Evolutionary conservation across 2,888 invertebrate genomes (phyloP).

Genomic region (Noctua janthina): DNA sequence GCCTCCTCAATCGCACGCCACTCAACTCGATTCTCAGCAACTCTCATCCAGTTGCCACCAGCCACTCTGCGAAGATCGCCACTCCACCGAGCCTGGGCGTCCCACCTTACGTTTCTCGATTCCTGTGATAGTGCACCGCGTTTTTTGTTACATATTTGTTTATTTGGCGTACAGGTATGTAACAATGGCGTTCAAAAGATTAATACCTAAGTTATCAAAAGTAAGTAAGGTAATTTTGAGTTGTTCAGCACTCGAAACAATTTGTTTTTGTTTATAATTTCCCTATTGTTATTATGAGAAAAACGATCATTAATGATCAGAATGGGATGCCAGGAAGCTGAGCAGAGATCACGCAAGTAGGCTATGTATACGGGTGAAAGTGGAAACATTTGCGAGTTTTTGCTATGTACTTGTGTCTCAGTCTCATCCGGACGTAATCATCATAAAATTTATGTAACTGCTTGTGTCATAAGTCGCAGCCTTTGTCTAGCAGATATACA

Average conservation of each 20-base stretch:
- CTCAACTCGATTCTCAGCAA: too few relatives aligned
- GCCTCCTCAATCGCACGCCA: too few relatives aligned
- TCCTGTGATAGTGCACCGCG: too few relatives aligned
- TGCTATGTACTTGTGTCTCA: constrained; percentile 18
- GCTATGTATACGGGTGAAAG: constrained; percentile 37
- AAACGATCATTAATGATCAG: constrained; percentile 16
- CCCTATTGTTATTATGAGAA: constrained; percentile 37
- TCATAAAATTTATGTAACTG: constrained; percentile 35
- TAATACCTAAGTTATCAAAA: not conserved
- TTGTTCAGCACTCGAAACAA: not conserved
- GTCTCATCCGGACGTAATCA: constrained; percentile 33
- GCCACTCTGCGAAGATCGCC: too few relatives aligned
- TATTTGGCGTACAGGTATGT: too few relatives aligned
- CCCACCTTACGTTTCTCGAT: too few relatives aligned
- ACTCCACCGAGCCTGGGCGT: too few relatives aligned
- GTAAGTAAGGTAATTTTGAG: not conserved
- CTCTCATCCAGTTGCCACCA: too few relatives aligned
- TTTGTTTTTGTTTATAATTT: constrained; percentile 9
- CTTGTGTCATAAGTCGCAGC: constrained; percentile 25
- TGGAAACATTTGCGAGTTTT: constrained; percentile 31
- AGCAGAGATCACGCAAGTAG: constrained; percentile 33
- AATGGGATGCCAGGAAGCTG: constrained; percentile 32
- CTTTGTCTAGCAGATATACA: constrained; percentile 22
- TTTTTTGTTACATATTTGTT: too few relatives aligned
- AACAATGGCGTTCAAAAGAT: too few relatives aligned